phyloP scores from a whole-genome alignment of 1,140 invertebrate species.

The Agrypnia vestita region DNA sequence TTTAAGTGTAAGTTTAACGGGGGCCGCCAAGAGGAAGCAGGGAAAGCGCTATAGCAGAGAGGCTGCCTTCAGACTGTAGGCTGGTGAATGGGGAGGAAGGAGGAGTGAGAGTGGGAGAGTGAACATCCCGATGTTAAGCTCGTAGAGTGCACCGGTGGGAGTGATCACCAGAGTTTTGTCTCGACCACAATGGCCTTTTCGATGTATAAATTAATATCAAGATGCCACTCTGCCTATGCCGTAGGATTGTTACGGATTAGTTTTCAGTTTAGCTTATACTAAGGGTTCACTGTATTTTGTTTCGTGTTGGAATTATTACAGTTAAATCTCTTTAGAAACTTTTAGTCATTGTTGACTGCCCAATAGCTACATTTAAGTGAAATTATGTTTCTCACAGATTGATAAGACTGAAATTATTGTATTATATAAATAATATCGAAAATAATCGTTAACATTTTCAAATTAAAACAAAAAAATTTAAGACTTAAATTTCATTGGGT shows the following conservation, averaged over 20 bases:
- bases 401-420: conserved; percentile 61
- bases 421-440: conserved; percentile 58
- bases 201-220: conserved; percentile 58
- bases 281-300: conserved; percentile 49
- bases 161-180: conserved; percentile 16
- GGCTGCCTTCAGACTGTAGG: conserved; percentile 25
- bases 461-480: conserved; percentile 56
- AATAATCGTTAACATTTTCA: conserved; percentile 51
- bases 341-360: conserved; percentile 56
- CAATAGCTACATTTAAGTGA: conserved; percentile 55
- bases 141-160: conserved; percentile 13
- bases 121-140: background rate
- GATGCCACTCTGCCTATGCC: conserved; percentile 60
- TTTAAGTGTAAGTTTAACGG: conserved; percentile 19
- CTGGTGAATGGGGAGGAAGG: background rate
- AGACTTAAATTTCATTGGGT: conserved; percentile 49
- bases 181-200: conserved; percentile 57
- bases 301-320: conserved; percentile 43
- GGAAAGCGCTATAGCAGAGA: conserved; percentile 33
- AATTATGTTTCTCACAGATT: conserved; percentile 59
- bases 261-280: conserved; percentile 49
- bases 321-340: conserved; percentile 43
- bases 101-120: conserved; percentile 5
- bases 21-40: conserved; percentile 57
- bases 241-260: conserved; percentile 51